Evolutionary conservation across 2,113 vertebrate species (phyloP).

Genomic region (Climacteris rufus): DNA sequence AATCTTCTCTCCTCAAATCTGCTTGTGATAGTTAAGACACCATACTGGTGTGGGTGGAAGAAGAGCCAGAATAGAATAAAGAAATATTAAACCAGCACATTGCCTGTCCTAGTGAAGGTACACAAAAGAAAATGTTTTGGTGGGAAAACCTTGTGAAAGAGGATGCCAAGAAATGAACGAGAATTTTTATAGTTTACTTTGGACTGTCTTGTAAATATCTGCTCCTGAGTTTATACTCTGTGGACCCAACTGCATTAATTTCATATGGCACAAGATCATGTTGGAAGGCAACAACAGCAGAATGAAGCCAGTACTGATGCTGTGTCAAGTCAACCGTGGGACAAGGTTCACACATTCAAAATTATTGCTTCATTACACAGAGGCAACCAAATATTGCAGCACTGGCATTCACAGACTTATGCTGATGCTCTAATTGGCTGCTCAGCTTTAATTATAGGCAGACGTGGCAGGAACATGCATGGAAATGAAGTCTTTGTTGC

Average conservation of each 20-base stretch:
- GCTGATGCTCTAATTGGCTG: not conserved
- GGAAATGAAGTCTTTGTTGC: not conserved
- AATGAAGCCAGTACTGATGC: not conserved
- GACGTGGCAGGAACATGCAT: not conserved
- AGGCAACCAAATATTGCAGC: not conserved
- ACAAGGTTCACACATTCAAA: not conserved
- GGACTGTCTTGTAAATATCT: not conserved
- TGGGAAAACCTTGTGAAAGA: not conserved
- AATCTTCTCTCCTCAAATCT: not conserved
- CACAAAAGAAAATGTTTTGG: fast-evolving
- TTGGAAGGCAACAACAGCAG: not conserved
- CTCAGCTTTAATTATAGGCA: not conserved
- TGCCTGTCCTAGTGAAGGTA: not conserved
- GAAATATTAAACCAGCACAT: not conserved
- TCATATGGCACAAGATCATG: not conserved
- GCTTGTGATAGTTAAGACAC: not conserved
- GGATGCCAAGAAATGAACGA: not conserved
- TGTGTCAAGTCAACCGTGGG: not conserved
- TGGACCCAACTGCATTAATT: not conserved
- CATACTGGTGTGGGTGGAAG: not conserved
- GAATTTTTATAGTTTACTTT: not conserved
- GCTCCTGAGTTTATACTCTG: not conserved
- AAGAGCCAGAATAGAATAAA: not conserved
- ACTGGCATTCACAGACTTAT: not conserved
- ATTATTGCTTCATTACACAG: not conserved